Evolutionary conservation across 53 echinoderm and acorn worm species (phyloP), one percentile per base, ranked within the genome.

Genomic region (Holothuria scabra): DNA sequence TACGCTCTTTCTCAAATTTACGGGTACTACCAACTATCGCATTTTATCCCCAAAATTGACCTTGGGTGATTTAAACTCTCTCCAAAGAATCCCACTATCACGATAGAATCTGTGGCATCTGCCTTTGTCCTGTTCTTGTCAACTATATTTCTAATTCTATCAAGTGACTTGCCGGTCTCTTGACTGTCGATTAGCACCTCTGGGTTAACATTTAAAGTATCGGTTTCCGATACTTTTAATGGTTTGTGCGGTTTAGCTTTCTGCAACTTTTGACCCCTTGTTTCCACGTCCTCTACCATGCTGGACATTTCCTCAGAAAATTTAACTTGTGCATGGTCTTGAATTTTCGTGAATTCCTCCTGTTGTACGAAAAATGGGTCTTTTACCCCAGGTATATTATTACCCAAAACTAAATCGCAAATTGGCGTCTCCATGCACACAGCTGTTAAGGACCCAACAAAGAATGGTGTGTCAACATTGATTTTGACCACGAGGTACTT

Each of bases 1-100:
- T 24, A 87, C 80, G 46, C 83, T 83, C 62, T 66, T 67, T 65
- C 88, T 83, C 56, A 56, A 88, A 55, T 55, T 33, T 21, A 56
- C 28, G 1, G 57, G 80, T 25, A 80, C 80, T 20, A 55, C 80
- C 28, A 80, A 32, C 28, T 80, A 8, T 13, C 44, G 56, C 1
- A 55, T 3, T 58, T 80, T 34, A 16, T 80, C 57, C 25, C 56
- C 59, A 58, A 24, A 80, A 28, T 80, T 59, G 20, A 56, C 56
- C 18, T 80, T 58, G 26, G 59, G 59, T 16, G 28, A 57, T 11
- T 55, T 56, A 56, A 55, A 80, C 28, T 80, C 59, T 13, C 28
- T 80, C 59, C n/a, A 23, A 9, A 80, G 26, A 56, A 80, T 56
- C 21, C 29, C 32, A 11, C 5, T 58, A 25, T 80, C 56, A 56